A percentile compares a stretch with the other conserved stretches of the same genome.
Evolutionary conservation across 2,797 vertebrate genomes (phyloP).

Genomic region (Melanotaenia pygmaea): DNA sequence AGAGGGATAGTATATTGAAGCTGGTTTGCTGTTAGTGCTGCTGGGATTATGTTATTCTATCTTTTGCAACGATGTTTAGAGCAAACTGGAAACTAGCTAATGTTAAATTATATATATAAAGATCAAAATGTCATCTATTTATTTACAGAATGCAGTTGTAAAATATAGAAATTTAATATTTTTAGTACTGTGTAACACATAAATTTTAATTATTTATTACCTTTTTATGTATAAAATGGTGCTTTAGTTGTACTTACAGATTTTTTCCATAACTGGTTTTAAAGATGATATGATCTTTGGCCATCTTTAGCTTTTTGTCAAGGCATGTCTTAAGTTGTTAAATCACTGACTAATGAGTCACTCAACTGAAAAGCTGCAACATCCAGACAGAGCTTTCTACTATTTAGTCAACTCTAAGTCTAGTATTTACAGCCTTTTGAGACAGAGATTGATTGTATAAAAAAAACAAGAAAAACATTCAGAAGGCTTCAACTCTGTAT

Average conservation of each 20-base stretch:
- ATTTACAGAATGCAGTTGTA: neutral
- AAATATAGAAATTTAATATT: neutral
- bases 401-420: neutral
- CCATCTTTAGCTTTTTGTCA: constrained; percentile 11
- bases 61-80: constrained; percentile 2
- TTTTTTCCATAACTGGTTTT: constrained; percentile 17
- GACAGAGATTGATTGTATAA: constrained; percentile 1
- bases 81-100: constrained; percentile 5
- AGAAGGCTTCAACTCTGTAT: constrained; percentile 9
- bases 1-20: constrained; percentile 42
- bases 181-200: neutral
- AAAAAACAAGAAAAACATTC: neutral
- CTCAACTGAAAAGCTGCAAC: neutral
- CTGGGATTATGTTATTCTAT: constrained; percentile 14
- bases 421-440: neutral
- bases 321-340: constrained; percentile 31
- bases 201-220: neutral
- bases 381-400: neutral
- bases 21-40: constrained; percentile 29
- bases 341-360: constrained; percentile 33
- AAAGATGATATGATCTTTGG: constrained; percentile 27
- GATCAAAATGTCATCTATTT: neutral
- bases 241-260: neutral
- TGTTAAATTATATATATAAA: constrained; percentile 2
- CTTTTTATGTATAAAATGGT: neutral